Base-by-base conservation (phyloP, 2,888 invertebrate genomes). In the Stenchaetothrips biformis region DNA sequence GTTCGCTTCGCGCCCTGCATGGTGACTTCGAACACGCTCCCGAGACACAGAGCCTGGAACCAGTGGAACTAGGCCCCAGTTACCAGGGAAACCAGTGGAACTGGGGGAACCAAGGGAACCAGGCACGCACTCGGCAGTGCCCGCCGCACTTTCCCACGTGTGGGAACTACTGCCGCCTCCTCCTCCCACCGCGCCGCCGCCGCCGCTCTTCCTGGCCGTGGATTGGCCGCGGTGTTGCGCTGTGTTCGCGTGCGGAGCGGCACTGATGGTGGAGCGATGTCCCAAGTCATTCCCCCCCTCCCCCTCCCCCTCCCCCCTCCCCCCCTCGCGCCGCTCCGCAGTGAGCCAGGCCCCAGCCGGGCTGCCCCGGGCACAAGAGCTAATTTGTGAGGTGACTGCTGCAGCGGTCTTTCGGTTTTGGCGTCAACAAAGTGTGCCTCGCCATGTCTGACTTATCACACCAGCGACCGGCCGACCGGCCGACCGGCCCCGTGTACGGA, bases 221-320 rank as follows among this genome's bases (percentile, higher is more conserved):
- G 37, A 37, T 37, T 37, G 37, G 37, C 37, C 37, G 37, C 37
- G 37, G 37, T 37, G 37, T 37, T 37, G 37, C 37, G 37, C 37
- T 37, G 67, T 25, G 67, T 74, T 74, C 67, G 67, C 67, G 67
- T 74, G 67, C 67, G 67, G 67, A 21, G 21, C 21, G 7, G 67
- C 67, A 74, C 67, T 74, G 67, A 74, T 74, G 67, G 67, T 25
- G 25, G 25, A 74, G 25, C 67, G 67, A 74, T 74, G 67, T 74
- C 67, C 67, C 67, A 74, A 74, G 67, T 74, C 67, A 25, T 21
- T 74, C 67, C 25, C 25, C 25, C 25, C 25, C 21, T 74, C 67
- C 11, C 21, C 25, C 67, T 74, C 3, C 11, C 67, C 25, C 67
- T 21, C 25, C 9, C 67, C 37, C 2, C 37, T 37, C 37, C 37